These are phyloP conservation scores for Sebastes diploproa DNA, from an alignment of 2,797 vertebrate genomes.

Conservation along the genomic window DNA sequence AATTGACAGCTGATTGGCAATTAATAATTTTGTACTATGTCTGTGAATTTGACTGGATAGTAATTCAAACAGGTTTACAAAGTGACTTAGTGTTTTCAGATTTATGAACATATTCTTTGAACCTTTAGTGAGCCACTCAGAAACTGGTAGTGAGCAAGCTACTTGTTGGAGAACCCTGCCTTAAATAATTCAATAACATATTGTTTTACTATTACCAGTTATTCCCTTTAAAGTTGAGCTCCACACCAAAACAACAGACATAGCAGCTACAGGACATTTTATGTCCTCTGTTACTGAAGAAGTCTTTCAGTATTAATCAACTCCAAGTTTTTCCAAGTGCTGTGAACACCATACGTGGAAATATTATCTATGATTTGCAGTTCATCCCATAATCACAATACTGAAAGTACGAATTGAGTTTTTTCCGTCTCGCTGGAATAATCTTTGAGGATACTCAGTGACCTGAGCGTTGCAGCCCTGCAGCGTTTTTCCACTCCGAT, in stretches of 20 bases:
- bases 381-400: background rate
- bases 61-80: no score
- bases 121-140: no score
- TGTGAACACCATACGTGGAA: background rate
- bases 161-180: no score
- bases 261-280: background rate
- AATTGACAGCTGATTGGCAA: no score
- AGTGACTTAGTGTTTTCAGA: fast-evolving
- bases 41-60: no score
- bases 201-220: background rate
- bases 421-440: background rate
- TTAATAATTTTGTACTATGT: fast-evolving
- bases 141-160: no score
- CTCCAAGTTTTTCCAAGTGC: background rate
- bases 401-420: background rate
- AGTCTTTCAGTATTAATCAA: background rate
- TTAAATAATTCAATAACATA: background rate
- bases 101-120: no score
- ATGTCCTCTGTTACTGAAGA: background rate
- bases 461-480: constrained; percentile 13
- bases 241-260: no score
- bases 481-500: background rate
- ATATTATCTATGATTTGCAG: background rate
- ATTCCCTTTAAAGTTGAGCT: background rate
- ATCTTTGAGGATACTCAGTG: constrained; percentile 1